phyloP scores from a whole-genome alignment of 92 coral and sea anemone genomes.

The Virgularia gustaviana region DNA sequence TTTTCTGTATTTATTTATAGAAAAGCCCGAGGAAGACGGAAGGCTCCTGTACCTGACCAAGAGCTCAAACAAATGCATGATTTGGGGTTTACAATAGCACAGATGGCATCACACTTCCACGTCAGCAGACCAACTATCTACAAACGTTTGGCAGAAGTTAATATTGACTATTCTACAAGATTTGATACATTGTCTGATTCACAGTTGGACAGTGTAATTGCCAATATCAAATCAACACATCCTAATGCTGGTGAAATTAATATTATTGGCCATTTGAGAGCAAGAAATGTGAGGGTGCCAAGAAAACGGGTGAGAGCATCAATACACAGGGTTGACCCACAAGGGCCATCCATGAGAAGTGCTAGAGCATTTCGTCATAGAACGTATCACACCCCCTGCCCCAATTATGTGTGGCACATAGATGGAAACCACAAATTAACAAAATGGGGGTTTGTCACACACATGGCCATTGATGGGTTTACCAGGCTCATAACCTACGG shows the following conservation, averaged over 20 bases:
- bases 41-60: neutral
- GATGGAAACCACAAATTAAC: too few species aligned
- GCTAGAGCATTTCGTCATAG: slow-evolving; percentile 1
- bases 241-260: too few species aligned
- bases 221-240: neutral
- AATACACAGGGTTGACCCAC: neutral
- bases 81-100: neutral
- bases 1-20: too few species aligned
- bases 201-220: neutral
- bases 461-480: slow-evolving; percentile 19
- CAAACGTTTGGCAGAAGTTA: neutral
- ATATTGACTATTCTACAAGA: neutral
- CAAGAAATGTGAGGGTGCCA: neutral
- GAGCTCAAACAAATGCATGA: neutral
- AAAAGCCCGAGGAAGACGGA: slow-evolving; percentile 1
- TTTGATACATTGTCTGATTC: neutral
- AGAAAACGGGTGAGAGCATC: neutral
- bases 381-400: neutral
- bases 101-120: neutral
- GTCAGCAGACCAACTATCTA: neutral
- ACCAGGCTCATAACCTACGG: neutral
- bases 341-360: neutral
- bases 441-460: slow-evolving; percentile 10
- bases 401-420: slow-evolving; percentile 1
- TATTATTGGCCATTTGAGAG: neutral